Percentiles rank a stretch among this genome's conserved stretches.
Evolutionary conservation across 2,797 vertebrate genomes (phyloP).

Genomic region (Artibeus lituratus): DNA sequence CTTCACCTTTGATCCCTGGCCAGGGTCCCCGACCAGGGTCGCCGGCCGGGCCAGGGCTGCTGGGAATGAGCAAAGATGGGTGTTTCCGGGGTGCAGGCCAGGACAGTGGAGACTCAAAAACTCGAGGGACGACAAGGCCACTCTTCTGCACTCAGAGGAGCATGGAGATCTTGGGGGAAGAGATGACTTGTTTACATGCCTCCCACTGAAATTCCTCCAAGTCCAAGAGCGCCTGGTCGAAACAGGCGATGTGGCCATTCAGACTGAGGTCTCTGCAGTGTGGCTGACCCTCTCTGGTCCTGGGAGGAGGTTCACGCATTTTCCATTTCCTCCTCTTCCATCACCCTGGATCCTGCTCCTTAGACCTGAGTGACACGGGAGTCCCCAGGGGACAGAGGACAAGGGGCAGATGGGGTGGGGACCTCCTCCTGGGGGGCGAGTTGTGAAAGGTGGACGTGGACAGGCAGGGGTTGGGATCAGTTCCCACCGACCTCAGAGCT

Average conservation of each 20-base stretch:
- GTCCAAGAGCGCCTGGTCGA: neutral
- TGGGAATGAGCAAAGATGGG: neutral
- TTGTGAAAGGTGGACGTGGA: neutral
- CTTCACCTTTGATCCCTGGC: neutral
- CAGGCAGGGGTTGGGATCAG: neutral
- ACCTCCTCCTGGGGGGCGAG: neutral
- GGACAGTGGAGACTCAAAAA: neutral
- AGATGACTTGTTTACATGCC: neutral
- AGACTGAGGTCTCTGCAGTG: too few species aligned
- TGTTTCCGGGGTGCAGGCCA: accelerated
- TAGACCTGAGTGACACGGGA: neutral
- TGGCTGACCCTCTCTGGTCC: too few species aligned
- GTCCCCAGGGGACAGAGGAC: neutral
- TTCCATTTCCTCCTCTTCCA: too few species aligned
- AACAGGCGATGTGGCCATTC: neutral
- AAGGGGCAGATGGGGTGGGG: neutral
- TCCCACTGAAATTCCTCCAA: neutral
- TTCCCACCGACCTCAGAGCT: neutral
- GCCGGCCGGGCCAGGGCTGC: neutral
- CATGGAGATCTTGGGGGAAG: neutral
- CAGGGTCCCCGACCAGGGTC: too few species aligned
- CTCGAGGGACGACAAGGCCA: neutral
- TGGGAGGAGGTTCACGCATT: too few species aligned
- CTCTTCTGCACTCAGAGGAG: neutral
- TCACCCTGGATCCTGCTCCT: too few species aligned